phyloP scores from a whole-genome alignment of 2,888 invertebrate genomes.

The Sarcophaga subvicina region DNA sequence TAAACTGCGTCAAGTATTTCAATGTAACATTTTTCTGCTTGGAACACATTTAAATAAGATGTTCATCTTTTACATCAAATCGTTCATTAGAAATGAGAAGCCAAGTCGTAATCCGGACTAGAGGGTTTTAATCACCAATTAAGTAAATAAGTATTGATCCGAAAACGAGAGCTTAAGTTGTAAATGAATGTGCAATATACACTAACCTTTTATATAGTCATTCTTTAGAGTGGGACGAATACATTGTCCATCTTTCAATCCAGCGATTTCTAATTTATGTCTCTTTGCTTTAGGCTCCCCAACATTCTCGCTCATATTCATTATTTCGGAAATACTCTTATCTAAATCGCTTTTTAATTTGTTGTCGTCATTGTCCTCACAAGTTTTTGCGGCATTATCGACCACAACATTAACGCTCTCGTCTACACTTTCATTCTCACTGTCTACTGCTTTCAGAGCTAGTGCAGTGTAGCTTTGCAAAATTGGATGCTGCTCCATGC shows the following conservation, averaged over 20 bases:
- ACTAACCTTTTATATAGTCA: slow-evolving; percentile 72
- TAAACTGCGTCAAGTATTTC: too few species aligned
- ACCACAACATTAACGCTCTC: slow-evolving; percentile 71
- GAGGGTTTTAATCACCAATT: too few species aligned
- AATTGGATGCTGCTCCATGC: slow-evolving; percentile 90
- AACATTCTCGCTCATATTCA: slow-evolving; percentile 73
- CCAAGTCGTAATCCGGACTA: too few species aligned
- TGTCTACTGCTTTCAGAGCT: slow-evolving; percentile 74
- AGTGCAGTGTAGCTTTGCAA: slow-evolving; percentile 87
- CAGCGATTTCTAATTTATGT: slow-evolving; percentile 70
- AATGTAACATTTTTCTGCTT: too few species aligned
- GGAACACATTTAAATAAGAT: too few species aligned
- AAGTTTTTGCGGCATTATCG: slow-evolving; percentile 73
- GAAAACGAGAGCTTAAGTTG: too few species aligned
- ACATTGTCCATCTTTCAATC: slow-evolving; percentile 61
- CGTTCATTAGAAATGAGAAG: too few species aligned
- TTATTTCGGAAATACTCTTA: slow-evolving; percentile 78
- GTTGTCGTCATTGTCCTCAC: slow-evolving; percentile 73
- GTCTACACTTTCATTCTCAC: slow-evolving; percentile 70
- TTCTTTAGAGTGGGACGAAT: slow-evolving; percentile 72
- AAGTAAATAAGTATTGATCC: too few species aligned
- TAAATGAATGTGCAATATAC: not conserved
- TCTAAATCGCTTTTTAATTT: slow-evolving; percentile 76
- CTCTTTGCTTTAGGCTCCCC: slow-evolving; percentile 74
- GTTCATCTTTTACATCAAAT: too few species aligned